Evolutionary conservation across 2,888 invertebrate species (phyloP).

Genomic region (Dioctria rufipes): DNA sequence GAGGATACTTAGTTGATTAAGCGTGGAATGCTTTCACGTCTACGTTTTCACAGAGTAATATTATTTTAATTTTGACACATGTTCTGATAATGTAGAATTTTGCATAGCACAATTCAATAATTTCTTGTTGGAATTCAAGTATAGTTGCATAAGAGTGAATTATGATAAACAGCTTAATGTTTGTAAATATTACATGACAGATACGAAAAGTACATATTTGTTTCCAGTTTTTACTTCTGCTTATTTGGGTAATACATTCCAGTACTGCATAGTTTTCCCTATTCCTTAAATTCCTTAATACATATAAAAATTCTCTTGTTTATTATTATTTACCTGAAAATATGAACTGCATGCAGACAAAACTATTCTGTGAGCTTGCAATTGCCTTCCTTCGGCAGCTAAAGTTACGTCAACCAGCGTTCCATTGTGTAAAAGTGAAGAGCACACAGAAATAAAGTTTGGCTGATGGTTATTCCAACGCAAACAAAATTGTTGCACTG

Average conservation of each 20-base stretch:
- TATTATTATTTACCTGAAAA: conserved; percentile 79
- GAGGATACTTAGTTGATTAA: no score
- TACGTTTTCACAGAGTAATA: no score
- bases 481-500: conserved; percentile 84
- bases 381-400: conserved; percentile 90
- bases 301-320: not conserved
- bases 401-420: conserved; percentile 91
- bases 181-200: conserved; percentile 12
- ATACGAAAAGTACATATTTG: not conserved
- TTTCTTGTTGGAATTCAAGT: no score
- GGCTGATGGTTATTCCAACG: conserved; percentile 96
- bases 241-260: no score
- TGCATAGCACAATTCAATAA: no score
- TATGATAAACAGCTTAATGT: not conserved
- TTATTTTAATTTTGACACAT: no score
- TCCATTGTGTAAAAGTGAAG: conserved; percentile 85
- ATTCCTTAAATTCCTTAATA: no score
- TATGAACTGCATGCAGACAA: conserved; percentile 94
- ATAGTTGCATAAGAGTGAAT: conserved; percentile 32
- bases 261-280: not conserved
- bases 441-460: conserved; percentile 92
- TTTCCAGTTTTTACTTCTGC: not conserved
- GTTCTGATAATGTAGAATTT: no score
- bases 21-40: no score
- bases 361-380: conserved; percentile 92